A percentile compares a stretch with the other conserved stretches of the same genome.
These are phyloP conservation scores for Nomada flava DNA, from an alignment of 2,888 invertebrate species.

Conservation along the genomic window DNA sequence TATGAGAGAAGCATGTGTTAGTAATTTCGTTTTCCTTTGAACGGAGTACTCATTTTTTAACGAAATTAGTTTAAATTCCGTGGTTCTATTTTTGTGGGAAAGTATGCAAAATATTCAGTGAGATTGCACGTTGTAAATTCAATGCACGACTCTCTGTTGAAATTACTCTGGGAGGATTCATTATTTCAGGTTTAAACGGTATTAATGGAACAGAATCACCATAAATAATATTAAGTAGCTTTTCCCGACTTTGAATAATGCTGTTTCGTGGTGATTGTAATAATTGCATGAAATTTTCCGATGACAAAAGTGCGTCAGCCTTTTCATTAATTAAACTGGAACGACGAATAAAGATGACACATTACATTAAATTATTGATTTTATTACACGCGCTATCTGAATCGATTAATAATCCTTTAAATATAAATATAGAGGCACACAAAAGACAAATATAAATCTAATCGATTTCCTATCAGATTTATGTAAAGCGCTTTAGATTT, in stretches of 20 bases:
- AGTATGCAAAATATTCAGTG: not conserved
- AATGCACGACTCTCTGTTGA: not conserved
- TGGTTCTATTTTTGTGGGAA: not conserved
- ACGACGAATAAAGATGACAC: not conserved
- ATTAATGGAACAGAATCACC: slow-evolving; percentile 13
- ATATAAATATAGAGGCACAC: too few species aligned
- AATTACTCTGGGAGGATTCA: slow-evolving; percentile 13
- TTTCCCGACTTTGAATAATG: slow-evolving; percentile 1
- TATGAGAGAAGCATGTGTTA: too few species aligned
- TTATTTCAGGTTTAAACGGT: slow-evolving; percentile 15
- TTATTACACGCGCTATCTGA: not conserved
- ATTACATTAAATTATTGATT: not conserved
- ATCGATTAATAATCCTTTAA: not conserved
- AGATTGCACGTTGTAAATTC: slow-evolving; percentile 26
- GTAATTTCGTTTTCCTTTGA: too few species aligned
- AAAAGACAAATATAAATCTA: too few species aligned
- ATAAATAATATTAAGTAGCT: slow-evolving; percentile 16
- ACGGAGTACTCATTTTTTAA: too few species aligned
- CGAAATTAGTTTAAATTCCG: not conserved
- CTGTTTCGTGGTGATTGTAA: not conserved
- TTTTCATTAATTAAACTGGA: not conserved
- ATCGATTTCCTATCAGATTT: too few species aligned
- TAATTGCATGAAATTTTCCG: not conserved
- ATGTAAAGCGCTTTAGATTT: not conserved
- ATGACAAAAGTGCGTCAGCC: not conserved